Base-by-base conservation (phyloP, 2,888 invertebrate species). In the Acholoe squamosa region DNA sequence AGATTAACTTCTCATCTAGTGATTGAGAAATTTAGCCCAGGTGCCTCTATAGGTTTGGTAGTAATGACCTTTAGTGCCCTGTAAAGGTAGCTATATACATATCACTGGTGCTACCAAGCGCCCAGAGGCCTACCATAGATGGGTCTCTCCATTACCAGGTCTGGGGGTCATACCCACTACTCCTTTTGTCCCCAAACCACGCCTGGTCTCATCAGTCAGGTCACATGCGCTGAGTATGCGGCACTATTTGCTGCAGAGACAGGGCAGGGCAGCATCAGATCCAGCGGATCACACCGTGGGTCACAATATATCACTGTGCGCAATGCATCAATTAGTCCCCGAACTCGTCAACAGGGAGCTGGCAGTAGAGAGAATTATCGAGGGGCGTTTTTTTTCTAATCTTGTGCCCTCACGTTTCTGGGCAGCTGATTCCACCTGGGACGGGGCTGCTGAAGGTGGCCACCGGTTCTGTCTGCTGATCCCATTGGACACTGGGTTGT, bases 251-350 rank as follows among this genome's bases (percentile, higher is more conserved):
- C 71, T 28, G 71, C 71, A 28, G 28, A 28, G 71, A 71, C 28
- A 28, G 25, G 71, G 10, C 71, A 71, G n/a, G 31, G 19, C 28
- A 28, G 28, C 28, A 16, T 22, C 31, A 25, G 71, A 25, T 28
- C 71, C 71, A 28, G 71, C 71, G 71, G 71, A 71, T 71, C 71
- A 71, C 71, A 28, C 71, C 28, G 71, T 28, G 28, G 71, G 71
- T 71, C 71, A 71, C 71, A 28, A 71, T 71, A 71, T 71, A 71
- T 71, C 71, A 71, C 71, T 71, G 71, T 16, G 71, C 71, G 71
- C 71, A 71, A 71, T 71, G 71, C 71, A 71, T 71, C 71, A 71
- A 71, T 71, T 71, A 71, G 71, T 71, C 28, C 28, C 14, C 71
- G 43, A 43, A 25, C 31, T 71, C 71, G 71, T 71, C 71, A 71